These are phyloP conservation scores for Drosophila infuscata DNA, from an alignment of 2,888 invertebrate species.

Conservation along the genomic window DNA sequence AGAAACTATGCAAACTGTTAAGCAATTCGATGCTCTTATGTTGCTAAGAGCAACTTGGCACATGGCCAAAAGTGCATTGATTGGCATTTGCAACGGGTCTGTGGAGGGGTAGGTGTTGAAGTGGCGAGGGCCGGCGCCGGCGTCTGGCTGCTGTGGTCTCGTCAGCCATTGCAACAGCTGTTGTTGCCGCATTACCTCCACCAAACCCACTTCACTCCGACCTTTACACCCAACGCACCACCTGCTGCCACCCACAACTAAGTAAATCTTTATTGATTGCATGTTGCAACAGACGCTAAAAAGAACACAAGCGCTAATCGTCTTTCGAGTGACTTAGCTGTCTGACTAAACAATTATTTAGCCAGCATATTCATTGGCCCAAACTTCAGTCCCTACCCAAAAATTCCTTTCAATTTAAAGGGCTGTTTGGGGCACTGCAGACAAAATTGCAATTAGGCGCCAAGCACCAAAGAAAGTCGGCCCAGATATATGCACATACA, in stretches of 20 bases:
- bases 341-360: constrained; percentile 66
- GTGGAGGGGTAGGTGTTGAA: constrained; percentile 31
- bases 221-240: background rate
- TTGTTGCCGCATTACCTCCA: constrained; percentile 69
- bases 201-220: constrained; percentile 8
- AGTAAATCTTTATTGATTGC: constrained; percentile 77
- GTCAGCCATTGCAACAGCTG: constrained; percentile 73
- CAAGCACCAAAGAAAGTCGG: constrained; percentile 46
- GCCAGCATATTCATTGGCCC: constrained; percentile 48
- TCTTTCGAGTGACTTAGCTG: constrained; percentile 66
- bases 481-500: constrained; percentile 30
- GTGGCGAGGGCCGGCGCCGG: constrained; percentile 63
- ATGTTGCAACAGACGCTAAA: constrained; percentile 57
- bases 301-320: constrained; percentile 60
- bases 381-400: constrained; percentile 2
- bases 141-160: constrained; percentile 74
- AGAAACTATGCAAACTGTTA: constrained; percentile 17
- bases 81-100: constrained; percentile 64
- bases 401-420: constrained; percentile 10
- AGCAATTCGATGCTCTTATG: constrained; percentile 14
- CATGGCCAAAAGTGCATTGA: constrained; percentile 82
- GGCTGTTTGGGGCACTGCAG: constrained; percentile 47
- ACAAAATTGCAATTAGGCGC: constrained; percentile 51
- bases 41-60: constrained; percentile 78
- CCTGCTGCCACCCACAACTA: constrained; percentile 23